Conservation (phyloP, 2,888 invertebrate genomes). For the Stenchaetothrips biformis region DNA sequence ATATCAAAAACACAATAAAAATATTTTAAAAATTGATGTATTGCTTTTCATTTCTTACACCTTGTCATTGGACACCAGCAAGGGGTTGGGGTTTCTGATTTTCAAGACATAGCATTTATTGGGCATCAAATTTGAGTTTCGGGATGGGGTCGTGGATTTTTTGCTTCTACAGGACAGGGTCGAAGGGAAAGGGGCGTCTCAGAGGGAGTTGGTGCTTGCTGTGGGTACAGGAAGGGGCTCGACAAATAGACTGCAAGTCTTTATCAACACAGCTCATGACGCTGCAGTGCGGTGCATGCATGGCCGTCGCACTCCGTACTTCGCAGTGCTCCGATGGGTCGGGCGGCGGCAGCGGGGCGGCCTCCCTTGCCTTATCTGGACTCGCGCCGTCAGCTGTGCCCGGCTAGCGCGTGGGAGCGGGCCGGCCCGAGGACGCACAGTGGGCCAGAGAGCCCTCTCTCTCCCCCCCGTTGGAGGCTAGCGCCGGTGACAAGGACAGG, state of each 20-base stretch:
- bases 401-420: not conserved
- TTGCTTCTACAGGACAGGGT: too few relatives aligned
- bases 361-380: not conserved
- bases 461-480: not conserved
- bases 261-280: not conserved
- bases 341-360: too few relatives aligned
- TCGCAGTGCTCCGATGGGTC: too few relatives aligned
- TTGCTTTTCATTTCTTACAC: not conserved
- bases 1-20: conserved; percentile 10
- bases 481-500: not conserved
- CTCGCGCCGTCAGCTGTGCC: not conserved
- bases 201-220: too few relatives aligned
- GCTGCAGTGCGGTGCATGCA: not conserved
- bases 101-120: not conserved
- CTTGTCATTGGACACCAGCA: too few relatives aligned
- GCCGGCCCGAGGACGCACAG: not conserved
- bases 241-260: too few relatives aligned
- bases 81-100: not conserved
- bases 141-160: too few relatives aligned
- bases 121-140: too few relatives aligned
- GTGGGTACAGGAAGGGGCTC: too few relatives aligned
- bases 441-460: not conserved
- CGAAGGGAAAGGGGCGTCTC: too few relatives aligned
- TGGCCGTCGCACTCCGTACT: not conserved
- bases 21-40: conserved; percentile 16